Evolutionary conservation across 2,888 invertebrate genomes (phyloP), one percentile per base, ranked within the genome.

Genomic region (Euplexia lucipara): DNA sequence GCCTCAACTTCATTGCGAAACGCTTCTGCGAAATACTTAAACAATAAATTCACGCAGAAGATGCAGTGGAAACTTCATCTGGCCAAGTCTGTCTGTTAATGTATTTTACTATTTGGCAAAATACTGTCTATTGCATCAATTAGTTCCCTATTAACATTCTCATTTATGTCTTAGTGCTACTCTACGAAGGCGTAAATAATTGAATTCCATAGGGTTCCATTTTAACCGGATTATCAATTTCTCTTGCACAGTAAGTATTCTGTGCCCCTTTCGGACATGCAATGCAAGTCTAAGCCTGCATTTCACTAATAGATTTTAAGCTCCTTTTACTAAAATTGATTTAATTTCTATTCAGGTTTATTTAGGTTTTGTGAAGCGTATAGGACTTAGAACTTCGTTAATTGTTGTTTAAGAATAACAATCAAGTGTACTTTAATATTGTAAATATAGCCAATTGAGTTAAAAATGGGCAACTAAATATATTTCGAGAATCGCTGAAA

Each of bases 1-100:
- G 68, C 56, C 39, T 49, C 65, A 70, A 81, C 54, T 74, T 71
- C 60, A 72, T 53, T 70, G 58, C 69, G 51, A 59, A 72, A 52
- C 54, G 58, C 56, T 73, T 58, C 70, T 63, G 26, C 41, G 45
- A 64, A 62, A 81, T 72, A 61, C 68, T 58, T 53, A 69, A 78
- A 74, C 53, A 64, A 54, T 68, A 54, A 59, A 51, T 48, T 57
- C 52, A 58, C 54, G 69, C 58, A 70, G 65, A 64, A 42, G 52
- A 69, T 71, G 59, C 63, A 61, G 67, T 62, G 57, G 47, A 64
- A 66, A 69, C 67, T 71, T 63, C 42, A 63, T 48, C 52, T 56
- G 49, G 51, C 49, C 41, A 32, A 26, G 51, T 41, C 34, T 16
- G 54, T 44, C 26, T 51, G 22, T 58, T 45, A 52, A 44, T 59